Evolutionary conservation across 2,113 vertebrate genomes (phyloP), one percentile per base, ranked within the genome.

Genomic region (Bettongia penicillata): DNA sequence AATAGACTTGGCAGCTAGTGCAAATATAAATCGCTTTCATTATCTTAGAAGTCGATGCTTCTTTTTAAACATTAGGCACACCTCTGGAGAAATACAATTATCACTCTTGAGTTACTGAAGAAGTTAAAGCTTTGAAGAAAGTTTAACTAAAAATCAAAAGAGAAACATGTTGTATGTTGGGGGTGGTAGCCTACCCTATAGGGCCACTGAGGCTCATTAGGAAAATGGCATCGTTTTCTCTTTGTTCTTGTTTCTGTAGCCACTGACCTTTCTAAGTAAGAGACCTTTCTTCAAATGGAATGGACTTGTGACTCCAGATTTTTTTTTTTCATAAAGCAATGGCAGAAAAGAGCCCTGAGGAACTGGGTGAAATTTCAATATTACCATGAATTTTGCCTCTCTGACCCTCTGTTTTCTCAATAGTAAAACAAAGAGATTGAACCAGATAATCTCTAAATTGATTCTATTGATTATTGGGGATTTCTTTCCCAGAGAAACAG

Each of bases 91-190:
- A 95, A 97, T 95, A 97, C 95, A 97, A 93, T 97, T 95, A 98
- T 96, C 95, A 92, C 94, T 97, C 95, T 95, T 95, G 96, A 96
- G 93, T 96, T 97, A 96, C 94, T 91, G 93, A 96, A 96, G 96
- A 96, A 96, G 97, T 95, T 68, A 68, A 96, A 94, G 94, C 97
- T 98, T 98, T 98, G 98, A 97, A 97, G 96, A 96, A 97, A 98
- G 95, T 97, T 97, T 97, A 96, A 98, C 96, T 97, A 97, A 96
- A 96, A 98, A 97, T 98, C 96, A 97, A 97, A 98, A 96, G 94
- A 47, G 95, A 90, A 89, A 1, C 0, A 93, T 49, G 37, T 96
- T 95, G 94, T 89, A 94, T 55, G 14, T 16, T 93, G n/a, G 96
- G 94, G 91, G 94, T 95, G 95, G 91, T 61, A 77, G 53, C 92